Evolutionary conservation across 2,888 invertebrate genomes (phyloP), one percentile per base, ranked within the genome.

Genomic region (Clepsis dumicolana): DNA sequence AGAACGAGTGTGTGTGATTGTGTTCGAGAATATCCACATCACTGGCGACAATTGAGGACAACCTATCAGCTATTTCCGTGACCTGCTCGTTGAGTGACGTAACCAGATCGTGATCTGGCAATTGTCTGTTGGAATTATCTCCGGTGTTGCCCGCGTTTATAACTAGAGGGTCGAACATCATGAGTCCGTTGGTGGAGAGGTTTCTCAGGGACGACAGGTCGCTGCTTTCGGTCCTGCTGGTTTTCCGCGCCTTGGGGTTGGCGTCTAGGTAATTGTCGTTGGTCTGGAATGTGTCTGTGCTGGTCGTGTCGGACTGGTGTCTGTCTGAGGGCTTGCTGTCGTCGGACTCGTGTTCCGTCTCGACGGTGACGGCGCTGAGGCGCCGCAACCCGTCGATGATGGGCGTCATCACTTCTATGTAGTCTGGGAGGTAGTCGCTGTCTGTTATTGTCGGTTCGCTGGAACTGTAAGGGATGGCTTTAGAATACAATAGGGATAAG

Each of bases 81-180:
- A 94, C 94, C 78, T 94, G 94, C 70, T 94, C 94, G 72, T 92
- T 93, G 12, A 94, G 80, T 72, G 93, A 92, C 62, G 94, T 93
- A 64, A 94, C 93, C 24, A 94, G 72, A 70, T 91, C 91, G 21
- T 90, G 87, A 60, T 94, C 93, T 0, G 94, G 94, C 18, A 94
- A 72, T 27, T 89, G 88, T 72, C 93, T 75, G 44, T 86, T 86
- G 3, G 71, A 24, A 10, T 62, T 73, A 16, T 86, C 82, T 0
- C 84, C 83, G 0, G 88, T 84, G 0, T 88, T 86, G 0, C 88
- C 85, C 0, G 91, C 93, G 73, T 92, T 91, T 44, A 93, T 91
- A 14, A 93, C 90, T 14, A 94, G 73, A 0, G 94, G 94, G 74
- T 94, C 94, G 73, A 94, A 94, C 91, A 91, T 93, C 86, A 92